Base-by-base conservation (phyloP, 2,888 invertebrate genomes). In the Eristalis pertinax region DNA sequence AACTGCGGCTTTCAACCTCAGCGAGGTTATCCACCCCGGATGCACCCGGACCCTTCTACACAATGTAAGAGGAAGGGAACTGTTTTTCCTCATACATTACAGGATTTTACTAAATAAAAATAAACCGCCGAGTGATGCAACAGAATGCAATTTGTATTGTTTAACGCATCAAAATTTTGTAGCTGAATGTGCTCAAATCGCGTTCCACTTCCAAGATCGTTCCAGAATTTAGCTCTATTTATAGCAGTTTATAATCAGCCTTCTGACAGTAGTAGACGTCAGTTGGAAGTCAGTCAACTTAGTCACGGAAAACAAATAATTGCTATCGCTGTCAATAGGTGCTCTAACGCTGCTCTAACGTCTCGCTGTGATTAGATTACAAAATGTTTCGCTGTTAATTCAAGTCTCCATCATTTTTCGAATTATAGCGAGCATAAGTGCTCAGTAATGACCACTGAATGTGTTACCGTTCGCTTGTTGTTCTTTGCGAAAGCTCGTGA, bases 401-500 rank as follows among this genome's bases (percentile, higher is more conserved):
- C 11, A 24, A 24, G 24, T 24, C 19, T 1, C 22, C 29, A 41
- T 19, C 19, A 29, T n/a, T 13, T 22, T 11, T 13, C 4, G 26
- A 35, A 69, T 43, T 8, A n/a, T 19, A 10, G 15, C 22, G 78
- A 10, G 15, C 29, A 19, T 8, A 0, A 38, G 8, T 56, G 50
- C 24, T 75, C 19, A 68, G 76, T 83, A 64, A 89, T 89, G 89
- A 84, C 65, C 70, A 83, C 79, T 64, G 70, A 87, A 38, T 77
- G 60, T 43, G 94, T 95, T 1, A 93, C 93, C 89, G 94, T 97
- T 64, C 96, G 95, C 92, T 91, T 98, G 81, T 93, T 98, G 90
- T 98, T 99, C 93, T 99, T 99, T 93, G 98, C 98, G 0, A 96
- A 96, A 94, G 96, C 98, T 56, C 96, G 97, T 91, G 98, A 99